Evolutionary conservation across 2,888 invertebrate genomes (phyloP).

Genomic region (Junonia oenone): DNA sequence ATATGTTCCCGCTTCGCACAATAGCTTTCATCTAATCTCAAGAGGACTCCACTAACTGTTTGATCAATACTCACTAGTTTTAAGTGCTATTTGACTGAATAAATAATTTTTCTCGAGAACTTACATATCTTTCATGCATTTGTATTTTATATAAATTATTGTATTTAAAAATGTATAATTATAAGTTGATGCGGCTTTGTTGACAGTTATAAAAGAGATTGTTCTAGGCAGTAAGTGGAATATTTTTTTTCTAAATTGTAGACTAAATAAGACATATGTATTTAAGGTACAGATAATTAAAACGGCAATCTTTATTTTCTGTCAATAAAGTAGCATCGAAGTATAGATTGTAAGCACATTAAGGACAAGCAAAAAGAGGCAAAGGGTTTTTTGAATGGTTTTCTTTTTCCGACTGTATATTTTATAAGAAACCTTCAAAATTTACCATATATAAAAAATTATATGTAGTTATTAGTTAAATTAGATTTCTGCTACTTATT

Average conservation of each 20-base stretch:
- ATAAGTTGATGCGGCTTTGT: constrained; percentile 38
- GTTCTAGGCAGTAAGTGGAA: constrained; percentile 9
- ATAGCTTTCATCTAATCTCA: constrained; percentile 34
- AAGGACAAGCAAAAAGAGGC: constrained; percentile 75
- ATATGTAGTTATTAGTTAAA: constrained; percentile 43
- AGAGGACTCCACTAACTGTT: constrained; percentile 27
- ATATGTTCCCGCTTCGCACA: constrained; percentile 47
- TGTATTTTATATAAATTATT: constrained; percentile 54
- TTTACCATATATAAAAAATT: constrained; percentile 46
- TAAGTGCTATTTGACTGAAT: constrained; percentile 61
- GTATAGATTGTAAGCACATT: constrained; percentile 43
- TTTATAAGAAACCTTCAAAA: constrained; percentile 65
- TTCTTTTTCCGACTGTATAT: constrained; percentile 64
- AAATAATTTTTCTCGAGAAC: constrained; percentile 40
- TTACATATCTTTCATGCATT: constrained; percentile 67
- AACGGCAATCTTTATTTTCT: constrained; percentile 29
- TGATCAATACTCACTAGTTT: constrained; percentile 65
- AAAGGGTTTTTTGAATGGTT: constrained; percentile 69
- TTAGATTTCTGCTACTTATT: constrained; percentile 32
- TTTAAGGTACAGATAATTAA: constrained; percentile 8
- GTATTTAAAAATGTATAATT: constrained; percentile 35
- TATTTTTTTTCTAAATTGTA: constrained; percentile 14
- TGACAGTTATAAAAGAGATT: constrained; percentile 27
- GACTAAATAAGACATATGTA: constrained; percentile 14
- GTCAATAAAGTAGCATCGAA: constrained; percentile 42